These are phyloP conservation scores for Phrynocephalus versicolor DNA, from an alignment of 2,113 vertebrate species.

Conservation along the genomic window DNA sequence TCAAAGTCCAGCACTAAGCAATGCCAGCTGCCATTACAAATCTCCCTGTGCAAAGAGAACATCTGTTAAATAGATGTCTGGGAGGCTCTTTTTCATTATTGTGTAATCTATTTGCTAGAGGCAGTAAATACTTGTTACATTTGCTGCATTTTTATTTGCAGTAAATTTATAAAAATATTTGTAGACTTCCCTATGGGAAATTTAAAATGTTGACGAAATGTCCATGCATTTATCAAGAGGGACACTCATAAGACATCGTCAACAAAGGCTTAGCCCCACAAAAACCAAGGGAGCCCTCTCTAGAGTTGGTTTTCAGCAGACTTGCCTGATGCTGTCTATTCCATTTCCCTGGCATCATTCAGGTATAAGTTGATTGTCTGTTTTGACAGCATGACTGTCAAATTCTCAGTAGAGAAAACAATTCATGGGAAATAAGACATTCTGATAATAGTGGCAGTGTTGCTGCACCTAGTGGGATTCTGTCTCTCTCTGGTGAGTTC, in stretches of 20 bases:
- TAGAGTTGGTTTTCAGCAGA: neutral
- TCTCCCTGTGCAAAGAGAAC: fast-evolving
- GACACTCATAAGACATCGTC: too few relatives aligned
- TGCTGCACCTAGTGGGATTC: neutral
- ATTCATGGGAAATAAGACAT: neutral
- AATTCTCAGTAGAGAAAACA: neutral
- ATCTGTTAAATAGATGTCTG: fast-evolving
- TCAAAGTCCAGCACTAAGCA: neutral
- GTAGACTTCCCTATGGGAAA: neutral
- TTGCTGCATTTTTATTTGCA: neutral
- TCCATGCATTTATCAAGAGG: too few relatives aligned
- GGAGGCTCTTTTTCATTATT: conserved; percentile 15
- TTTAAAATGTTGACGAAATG: too few relatives aligned
- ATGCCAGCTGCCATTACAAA: fast-evolving
- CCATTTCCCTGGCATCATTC: neutral
- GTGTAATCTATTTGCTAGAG: conserved; percentile 22
- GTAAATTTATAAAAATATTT: neutral
- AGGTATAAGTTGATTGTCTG: neutral
- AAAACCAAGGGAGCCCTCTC: neutral
- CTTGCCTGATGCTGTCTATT: conserved; percentile 12
- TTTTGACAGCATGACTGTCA: neutral
- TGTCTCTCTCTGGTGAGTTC: fast-evolving
- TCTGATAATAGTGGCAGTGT: neutral
- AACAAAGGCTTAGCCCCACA: fast-evolving
- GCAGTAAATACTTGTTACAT: conserved; percentile 17